Percentiles rank a stretch among this genome's conserved stretches.
Evolutionary conservation across 1,140 invertebrate genomes (phyloP).

Genomic region (Drosophila lowei): DNA sequence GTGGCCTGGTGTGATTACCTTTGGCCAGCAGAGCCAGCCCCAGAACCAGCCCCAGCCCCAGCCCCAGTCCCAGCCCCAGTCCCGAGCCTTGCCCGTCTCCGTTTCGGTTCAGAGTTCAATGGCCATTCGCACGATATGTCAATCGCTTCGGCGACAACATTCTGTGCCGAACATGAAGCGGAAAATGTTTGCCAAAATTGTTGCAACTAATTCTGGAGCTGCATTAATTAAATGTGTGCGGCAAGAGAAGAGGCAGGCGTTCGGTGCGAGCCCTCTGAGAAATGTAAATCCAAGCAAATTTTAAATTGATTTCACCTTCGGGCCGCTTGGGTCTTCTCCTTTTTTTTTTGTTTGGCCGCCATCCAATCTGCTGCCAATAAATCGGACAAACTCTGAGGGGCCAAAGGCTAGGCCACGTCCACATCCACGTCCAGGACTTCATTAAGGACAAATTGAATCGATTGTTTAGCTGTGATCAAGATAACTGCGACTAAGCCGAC

Average conservation of each 20-base stretch:
- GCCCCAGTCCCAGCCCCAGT: too few species aligned
- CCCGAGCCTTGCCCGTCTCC: neutral
- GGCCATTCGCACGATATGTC: constrained; percentile 45
- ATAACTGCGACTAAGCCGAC: constrained; percentile 67
- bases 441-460: constrained; percentile 76
- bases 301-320: neutral
- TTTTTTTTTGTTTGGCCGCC: constrained; percentile 21
- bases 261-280: neutral
- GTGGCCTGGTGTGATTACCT: constrained; percentile 46
- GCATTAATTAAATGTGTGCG: constrained; percentile 36
- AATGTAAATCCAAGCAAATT: constrained; percentile 6
- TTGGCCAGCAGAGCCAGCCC: constrained; percentile 15
- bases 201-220: constrained; percentile 35
- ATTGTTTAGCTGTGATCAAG: constrained; percentile 69
- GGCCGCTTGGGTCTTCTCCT: neutral
- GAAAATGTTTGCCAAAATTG: constrained; percentile 31
- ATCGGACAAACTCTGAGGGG: neutral
- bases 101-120: constrained; percentile 32
- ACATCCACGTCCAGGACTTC: constrained; percentile 35
- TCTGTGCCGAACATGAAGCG: neutral
- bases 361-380: constrained; percentile 6
- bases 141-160: constrained; percentile 16
- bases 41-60: too few species aligned
- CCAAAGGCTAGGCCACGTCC: neutral
- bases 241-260: neutral